phyloP scores from a whole-genome alignment of 1,140 invertebrate species.

The Bicyclus anynana region DNA sequence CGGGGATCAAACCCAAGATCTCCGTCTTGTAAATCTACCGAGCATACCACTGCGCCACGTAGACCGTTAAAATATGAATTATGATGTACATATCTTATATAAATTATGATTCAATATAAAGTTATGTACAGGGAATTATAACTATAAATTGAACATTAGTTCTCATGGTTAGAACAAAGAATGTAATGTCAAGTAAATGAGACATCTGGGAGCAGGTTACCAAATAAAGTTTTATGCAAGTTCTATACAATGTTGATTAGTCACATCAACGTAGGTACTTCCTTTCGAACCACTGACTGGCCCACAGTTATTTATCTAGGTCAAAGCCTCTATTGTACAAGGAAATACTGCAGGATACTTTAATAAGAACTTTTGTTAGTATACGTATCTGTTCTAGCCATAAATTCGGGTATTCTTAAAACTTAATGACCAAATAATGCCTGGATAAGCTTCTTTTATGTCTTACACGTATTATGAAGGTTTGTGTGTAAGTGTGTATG shows the following conservation, averaged over 20 bases:
- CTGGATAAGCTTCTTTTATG: too few species aligned
- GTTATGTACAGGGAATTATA: too few species aligned
- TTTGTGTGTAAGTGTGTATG: too few species aligned
- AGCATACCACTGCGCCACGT: too few species aligned
- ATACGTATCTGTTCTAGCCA: not conserved
- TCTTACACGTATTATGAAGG: too few species aligned
- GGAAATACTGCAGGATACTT: not conserved
- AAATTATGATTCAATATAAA: too few species aligned
- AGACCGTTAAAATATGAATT: too few species aligned
- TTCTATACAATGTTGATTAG: not conserved
- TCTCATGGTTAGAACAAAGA: slow-evolving; percentile 1
- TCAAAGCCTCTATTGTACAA: not conserved
- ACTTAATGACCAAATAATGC: too few species aligned
- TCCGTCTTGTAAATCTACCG: too few species aligned
- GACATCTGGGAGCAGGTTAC: slow-evolving; percentile 5
- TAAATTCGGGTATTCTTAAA: too few species aligned
- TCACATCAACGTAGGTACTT: not conserved
- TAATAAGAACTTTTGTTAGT: not conserved
- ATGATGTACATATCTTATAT: too few species aligned
- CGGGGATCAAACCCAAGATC: too few species aligned
- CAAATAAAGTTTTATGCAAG: slow-evolving; percentile 3
- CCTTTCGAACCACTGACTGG: not conserved
- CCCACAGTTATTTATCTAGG: not conserved
- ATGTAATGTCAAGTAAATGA: slow-evolving; percentile 2
- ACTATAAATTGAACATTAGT: not conserved